Evolutionary conservation across 2,113 vertebrate species (phyloP), one percentile per base, ranked within the genome.

Genomic region (Collichthys lucidus): DNA sequence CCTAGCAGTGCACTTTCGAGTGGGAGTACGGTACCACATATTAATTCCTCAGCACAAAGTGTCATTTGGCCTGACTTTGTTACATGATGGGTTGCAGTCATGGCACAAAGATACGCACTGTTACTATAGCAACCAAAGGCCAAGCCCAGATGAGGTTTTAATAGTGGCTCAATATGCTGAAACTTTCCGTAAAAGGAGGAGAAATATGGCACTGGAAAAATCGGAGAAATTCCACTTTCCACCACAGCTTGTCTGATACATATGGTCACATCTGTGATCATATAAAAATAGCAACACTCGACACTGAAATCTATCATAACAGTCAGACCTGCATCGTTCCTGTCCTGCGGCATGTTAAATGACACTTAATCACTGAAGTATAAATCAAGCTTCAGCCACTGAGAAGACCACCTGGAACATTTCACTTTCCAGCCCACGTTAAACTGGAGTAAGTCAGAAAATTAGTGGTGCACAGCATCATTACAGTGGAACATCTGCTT

Each of bases 401-500:
- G 63, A 70, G 40, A 75, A 66, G 64, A 63, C 59, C 40, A 66
- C 61, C 66, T 81, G 74, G 61, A 44, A 77, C 55, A 67, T 59
- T 72, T 70, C 22, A 63, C 20, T 50, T 67, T 56, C 31, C 40
- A 69, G 44, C 55, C 42, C 2, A 49, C 52, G 22, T 42, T 71
- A 60, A 69, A 85, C 57, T 70, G n/a, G 29, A 65, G 17, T 31
- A 31, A 47, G 26, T 73, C 26, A 11, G 57, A 84, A 49, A 79
- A 74, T 77, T 14, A 55, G 53, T 29, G 59, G 2, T 29, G 49
- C 53, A 50, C n/a, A 10, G 40, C 20, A 0, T 80, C 73, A 72
- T n/a, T 73, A 52, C 47, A 29, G 26, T 60, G 62, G 59, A 81
- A 78, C 79, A 85, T 86, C 87, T 88, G 86, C 61, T 74, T 73